A percentile compares a stretch with the other conserved stretches of the same genome.
phyloP scores from a whole-genome alignment of 1,140 invertebrate species.

The Ceratoteleas bidentatus region DNA sequence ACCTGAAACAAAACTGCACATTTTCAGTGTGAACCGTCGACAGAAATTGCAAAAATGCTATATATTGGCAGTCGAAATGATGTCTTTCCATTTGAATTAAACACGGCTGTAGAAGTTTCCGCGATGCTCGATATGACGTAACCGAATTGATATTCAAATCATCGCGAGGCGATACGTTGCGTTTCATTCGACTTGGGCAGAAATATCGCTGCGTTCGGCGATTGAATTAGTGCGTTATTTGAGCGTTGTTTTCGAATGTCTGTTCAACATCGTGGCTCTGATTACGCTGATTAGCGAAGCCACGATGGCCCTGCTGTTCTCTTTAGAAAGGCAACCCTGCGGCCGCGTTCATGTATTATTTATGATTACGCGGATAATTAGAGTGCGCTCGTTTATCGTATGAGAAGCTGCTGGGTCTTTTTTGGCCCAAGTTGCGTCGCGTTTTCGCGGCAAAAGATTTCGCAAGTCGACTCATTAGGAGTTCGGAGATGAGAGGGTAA shows the following conservation, averaged over 20 bases:
- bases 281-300: conserved; percentile 30
- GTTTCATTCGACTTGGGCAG: neutral
- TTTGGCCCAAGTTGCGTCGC: neutral
- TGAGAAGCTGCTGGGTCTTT: conserved; percentile 12
- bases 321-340: conserved; percentile 2
- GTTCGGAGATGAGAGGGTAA: conserved; percentile 40
- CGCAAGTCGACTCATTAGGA: conserved; percentile 40
- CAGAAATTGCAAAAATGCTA: too few species aligned
- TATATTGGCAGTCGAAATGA: too few species aligned
- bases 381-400: conserved; percentile 35
- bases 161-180: neutral
- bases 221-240: conserved; percentile 17
- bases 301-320: conserved; percentile 10
- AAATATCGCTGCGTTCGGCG: neutral
- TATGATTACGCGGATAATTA: conserved; percentile 48
- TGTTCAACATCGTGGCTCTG: neutral
- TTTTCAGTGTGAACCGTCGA: too few species aligned
- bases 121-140: neutral
- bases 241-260: neutral
- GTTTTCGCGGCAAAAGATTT: conserved; percentile 37
- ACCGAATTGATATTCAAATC: conserved; percentile 27
- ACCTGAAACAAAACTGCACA: too few species aligned
- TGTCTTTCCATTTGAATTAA: too few species aligned
- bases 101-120: too few species aligned
- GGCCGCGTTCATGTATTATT: conserved; percentile 34